Percentiles rank a stretch among this genome's conserved stretches.
These are phyloP conservation scores for Lepeophtheirus nordmannii DNA, from an alignment of 2,888 invertebrate species.

Conservation along the genomic window DNA sequence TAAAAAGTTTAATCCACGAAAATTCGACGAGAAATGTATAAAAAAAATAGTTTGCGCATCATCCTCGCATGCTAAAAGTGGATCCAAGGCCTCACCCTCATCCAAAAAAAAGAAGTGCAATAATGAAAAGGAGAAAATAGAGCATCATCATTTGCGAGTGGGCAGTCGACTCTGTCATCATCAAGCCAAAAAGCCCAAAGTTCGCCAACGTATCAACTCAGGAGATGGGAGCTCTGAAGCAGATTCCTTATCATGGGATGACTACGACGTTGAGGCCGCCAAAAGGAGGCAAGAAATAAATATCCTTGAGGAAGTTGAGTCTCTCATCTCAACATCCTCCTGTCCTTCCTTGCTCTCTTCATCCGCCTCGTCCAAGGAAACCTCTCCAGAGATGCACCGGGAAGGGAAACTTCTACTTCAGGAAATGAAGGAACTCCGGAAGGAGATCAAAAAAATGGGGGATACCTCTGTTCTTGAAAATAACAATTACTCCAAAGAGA, in stretches of 20 bases:
- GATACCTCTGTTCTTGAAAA: conserved; percentile 5
- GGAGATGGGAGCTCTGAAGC: neutral
- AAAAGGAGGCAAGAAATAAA: neutral
- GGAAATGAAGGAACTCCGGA: conserved; percentile 16
- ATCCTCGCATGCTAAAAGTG: no score
- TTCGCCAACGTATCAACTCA: neutral
- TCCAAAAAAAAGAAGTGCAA: neutral
- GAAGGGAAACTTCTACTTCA: neutral
- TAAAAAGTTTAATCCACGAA: neutral
- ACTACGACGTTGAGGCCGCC: neutral
- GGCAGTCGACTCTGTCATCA: neutral
- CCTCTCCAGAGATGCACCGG: conserved; percentile 3
- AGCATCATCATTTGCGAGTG: neutral
- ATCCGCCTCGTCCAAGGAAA: neutral
- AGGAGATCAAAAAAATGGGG: conserved; percentile 16
- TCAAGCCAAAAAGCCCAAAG: neutral
- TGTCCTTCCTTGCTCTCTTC: neutral
- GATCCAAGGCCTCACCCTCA: no score
- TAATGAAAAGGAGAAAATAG: neutral
- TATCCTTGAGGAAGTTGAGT: neutral
- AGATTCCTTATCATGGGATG: conserved; percentile 11
- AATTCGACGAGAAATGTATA: neutral
- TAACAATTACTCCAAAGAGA: neutral
- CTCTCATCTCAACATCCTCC: neutral
- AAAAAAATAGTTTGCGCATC: neutral